Evolutionary conservation across 2,797 vertebrate genomes (phyloP).

Genomic region (Morus bassanus): DNA sequence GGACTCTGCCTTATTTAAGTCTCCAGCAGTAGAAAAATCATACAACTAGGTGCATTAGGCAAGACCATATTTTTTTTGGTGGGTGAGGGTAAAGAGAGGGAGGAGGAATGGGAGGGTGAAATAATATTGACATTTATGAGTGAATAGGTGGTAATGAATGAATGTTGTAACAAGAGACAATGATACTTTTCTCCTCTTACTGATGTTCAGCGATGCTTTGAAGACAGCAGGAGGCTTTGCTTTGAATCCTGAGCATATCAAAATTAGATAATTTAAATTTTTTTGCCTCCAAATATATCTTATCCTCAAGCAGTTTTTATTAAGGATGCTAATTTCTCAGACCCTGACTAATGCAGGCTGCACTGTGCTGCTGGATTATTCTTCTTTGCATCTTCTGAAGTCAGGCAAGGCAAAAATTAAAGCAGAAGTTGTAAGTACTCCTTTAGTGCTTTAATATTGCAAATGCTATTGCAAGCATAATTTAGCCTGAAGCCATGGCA

Average conservation of each 20-base stretch:
- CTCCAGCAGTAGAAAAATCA: background rate
- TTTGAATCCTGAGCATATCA: slow-evolving; percentile 46
- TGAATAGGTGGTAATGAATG: slow-evolving; percentile 11
- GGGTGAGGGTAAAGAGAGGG: background rate
- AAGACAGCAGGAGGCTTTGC: slow-evolving; percentile 53
- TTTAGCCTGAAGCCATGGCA: slow-evolving; percentile 41
- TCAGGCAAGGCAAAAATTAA: slow-evolving; percentile 59
- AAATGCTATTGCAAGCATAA: slow-evolving; percentile 39
- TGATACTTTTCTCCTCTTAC: slow-evolving; percentile 6
- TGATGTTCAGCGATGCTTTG: slow-evolving; percentile 49
- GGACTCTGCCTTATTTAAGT: slow-evolving; percentile 42
- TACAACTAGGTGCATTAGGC: background rate
- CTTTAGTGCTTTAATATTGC: slow-evolving; percentile 5
- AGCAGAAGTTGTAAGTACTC: slow-evolving; percentile 20
- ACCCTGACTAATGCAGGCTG: slow-evolving; percentile 67
- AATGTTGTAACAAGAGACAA: background rate
- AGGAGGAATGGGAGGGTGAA: background rate
- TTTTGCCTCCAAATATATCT: slow-evolving; percentile 62
- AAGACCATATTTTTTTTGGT: background rate
- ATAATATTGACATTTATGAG: slow-evolving; percentile 21
- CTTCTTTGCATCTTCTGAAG: slow-evolving; percentile 53
- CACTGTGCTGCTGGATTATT: slow-evolving; percentile 37
- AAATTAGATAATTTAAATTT: slow-evolving; percentile 57
- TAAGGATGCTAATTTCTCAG: slow-evolving; percentile 66
- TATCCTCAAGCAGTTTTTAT: slow-evolving; percentile 66